phyloP scores from a whole-genome alignment of 2,113 vertebrate species.

The Ranitomeya imitator region DNA sequence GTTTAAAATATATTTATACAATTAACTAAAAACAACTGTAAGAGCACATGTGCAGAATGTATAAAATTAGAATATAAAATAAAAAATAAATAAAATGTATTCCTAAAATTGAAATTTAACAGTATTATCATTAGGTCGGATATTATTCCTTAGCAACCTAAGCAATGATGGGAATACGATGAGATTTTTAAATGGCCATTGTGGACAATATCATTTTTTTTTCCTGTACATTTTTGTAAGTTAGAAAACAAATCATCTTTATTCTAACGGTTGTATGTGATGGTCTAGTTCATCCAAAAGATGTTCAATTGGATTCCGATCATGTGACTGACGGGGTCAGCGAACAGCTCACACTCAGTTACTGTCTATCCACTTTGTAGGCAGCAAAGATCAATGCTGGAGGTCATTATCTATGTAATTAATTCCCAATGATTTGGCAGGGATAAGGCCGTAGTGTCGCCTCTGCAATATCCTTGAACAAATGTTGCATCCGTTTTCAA shows the following conservation, averaged over 20 bases:
- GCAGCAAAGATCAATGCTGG: neutral
- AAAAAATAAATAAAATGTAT: neutral
- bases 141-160: neutral
- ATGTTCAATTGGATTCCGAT: neutral
- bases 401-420: neutral
- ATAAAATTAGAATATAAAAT: no score
- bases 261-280: neutral
- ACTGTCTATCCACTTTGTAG: conserved; percentile 2
- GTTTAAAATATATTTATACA: neutral
- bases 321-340: neutral
- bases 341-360: neutral
- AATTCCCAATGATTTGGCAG: neutral
- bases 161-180: neutral
- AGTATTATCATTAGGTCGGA: neutral
- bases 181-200: neutral
- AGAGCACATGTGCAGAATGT: no score
- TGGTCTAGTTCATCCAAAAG: neutral
- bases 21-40: no score
- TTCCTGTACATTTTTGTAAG: neutral
- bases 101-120: no score
- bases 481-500: neutral
- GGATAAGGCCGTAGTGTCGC: neutral
- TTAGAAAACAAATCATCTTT: neutral
- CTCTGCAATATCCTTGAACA: neutral
- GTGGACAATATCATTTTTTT: neutral